phyloP scores from a whole-genome alignment of 1,140 invertebrate species.

The Drosophila nigromelanica region DNA sequence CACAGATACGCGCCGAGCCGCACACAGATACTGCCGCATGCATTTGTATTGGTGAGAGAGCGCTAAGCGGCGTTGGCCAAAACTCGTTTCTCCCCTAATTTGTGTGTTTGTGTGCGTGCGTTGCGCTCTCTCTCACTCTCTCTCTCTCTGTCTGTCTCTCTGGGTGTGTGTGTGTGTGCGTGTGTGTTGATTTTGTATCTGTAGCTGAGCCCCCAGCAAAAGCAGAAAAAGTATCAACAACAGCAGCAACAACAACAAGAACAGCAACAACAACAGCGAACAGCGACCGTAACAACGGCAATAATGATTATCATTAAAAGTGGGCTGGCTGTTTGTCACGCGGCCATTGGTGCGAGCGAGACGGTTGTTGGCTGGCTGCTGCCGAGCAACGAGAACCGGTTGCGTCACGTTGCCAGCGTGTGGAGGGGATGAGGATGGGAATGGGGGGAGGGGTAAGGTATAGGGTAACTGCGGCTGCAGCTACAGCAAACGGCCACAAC shows the following conservation, averaged over 20 bases:
- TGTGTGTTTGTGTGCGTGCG: slow-evolving; percentile 24
- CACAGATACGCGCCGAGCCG: slow-evolving; percentile 24
- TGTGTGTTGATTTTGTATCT: slow-evolving; percentile 18
- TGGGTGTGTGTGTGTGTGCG: slow-evolving; percentile 21
- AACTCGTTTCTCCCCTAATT: slow-evolving; percentile 69
- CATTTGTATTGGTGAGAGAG: slow-evolving; percentile 29
- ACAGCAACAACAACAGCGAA: slow-evolving; percentile 62
- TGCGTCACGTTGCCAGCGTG: slow-evolving; percentile 37
- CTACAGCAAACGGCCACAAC: slow-evolving; percentile 22
- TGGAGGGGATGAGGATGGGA: no score
- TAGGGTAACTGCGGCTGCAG: slow-evolving; percentile 5
- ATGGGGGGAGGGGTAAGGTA: neutral
- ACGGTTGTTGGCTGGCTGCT: slow-evolving; percentile 21
- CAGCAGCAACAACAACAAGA: slow-evolving; percentile 57
- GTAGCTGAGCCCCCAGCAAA: slow-evolving; percentile 14
- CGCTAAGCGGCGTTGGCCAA: slow-evolving; percentile 40
- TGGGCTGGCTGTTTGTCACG: slow-evolving; percentile 71
- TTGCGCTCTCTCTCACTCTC: slow-evolving; percentile 10
- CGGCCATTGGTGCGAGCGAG: slow-evolving; percentile 49
- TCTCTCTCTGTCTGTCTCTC: neutral
- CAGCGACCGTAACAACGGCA: slow-evolving; percentile 77
- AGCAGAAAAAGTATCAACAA: slow-evolving; percentile 69
- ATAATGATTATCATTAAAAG: slow-evolving; percentile 83
- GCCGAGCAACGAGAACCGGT: slow-evolving; percentile 60
- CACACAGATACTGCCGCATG: slow-evolving; percentile 31